Conservation (phyloP, 2,113 vertebrate genomes). For the Acanthisitta chloris region DNA sequence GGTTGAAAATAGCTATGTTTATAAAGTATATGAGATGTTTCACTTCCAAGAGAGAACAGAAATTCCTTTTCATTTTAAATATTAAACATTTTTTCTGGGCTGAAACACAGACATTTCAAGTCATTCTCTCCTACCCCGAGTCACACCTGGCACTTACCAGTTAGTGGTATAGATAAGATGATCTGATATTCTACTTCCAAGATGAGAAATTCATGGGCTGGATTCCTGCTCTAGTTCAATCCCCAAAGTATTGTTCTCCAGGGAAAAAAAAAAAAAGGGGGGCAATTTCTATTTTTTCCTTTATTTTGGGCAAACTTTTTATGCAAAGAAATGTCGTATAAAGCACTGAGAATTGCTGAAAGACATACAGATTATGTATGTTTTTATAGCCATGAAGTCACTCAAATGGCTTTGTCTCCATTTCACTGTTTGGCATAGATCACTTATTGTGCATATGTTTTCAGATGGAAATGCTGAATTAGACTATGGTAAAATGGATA, state of each 20-base stretch:
- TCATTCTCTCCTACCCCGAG: not conserved
- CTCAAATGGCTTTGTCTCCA: slow-evolving; percentile 63
- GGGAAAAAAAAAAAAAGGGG: not conserved
- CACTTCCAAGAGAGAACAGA: not conserved
- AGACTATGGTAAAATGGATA: slow-evolving; percentile 71
- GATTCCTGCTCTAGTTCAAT: not conserved
- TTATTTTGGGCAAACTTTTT: slow-evolving; percentile 23
- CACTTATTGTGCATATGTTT: slow-evolving; percentile 75
- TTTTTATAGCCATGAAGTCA: slow-evolving; percentile 53
- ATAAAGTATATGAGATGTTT: not conserved
- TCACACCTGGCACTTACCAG: not conserved
- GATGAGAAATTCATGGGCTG: not conserved
- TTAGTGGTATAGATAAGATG: not conserved
- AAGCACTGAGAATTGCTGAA: slow-evolving; percentile 30
- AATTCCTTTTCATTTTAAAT: not conserved
- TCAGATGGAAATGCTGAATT: slow-evolving; percentile 73
- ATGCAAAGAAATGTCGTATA: not conserved
- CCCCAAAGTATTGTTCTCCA: not conserved
- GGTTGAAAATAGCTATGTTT: not conserved
- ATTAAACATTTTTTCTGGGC: not conserved
- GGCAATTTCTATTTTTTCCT: not conserved
- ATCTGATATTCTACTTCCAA: not conserved
- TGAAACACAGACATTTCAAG: not conserved
- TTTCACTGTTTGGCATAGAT: slow-evolving; percentile 72
- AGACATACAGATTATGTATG: slow-evolving; percentile 35